Evolutionary conservation across 2,113 vertebrate species (phyloP), one percentile per base, ranked within the genome.

Genomic region (Cyprinodon variegatus): DNA sequence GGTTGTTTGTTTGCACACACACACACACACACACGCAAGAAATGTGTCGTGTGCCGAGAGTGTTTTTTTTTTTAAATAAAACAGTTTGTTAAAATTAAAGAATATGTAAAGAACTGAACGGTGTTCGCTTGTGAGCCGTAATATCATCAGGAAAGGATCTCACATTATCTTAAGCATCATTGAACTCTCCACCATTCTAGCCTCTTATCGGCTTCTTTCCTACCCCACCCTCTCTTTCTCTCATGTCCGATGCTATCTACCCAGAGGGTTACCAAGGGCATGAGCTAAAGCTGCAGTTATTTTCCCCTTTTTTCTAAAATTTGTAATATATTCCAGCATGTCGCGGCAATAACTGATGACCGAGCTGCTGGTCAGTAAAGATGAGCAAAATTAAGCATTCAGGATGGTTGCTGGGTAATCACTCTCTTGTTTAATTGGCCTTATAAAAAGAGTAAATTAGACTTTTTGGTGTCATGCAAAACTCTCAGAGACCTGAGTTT

Each of bases 191-290:
- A 45, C 40, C 11, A 12, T 67, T 72, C 36, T 11, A 38, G 8
- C 50, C 0, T 2, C 9, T 1, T 5, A 1, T 68, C 68, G 59
- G 5, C 11, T 48, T 65, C 43, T 48, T 45, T 63, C 12, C 8
- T 53, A 9, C 29, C 11, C 14, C 11, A 39, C 62, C 46, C 45
- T 70, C 53, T 64, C n/a, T 78, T 61, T 72, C 22, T 75, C 61
- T 20, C 61, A 57, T 8, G 0, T 65, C 59, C 53, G 68, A 83
- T 90, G 60, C 38, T 62, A 69, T 89, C 77, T 78, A 64, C 63
- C n/a, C 71, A 72, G 71, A 68, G 85, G 88, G 57, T 88, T 91
- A 88, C 87, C 78, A 86, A 90, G 85, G 91, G 73, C 78, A 86
- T 61, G 38, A 76, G 60, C 84, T 72, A 78, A 82, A 83, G 84